phyloP scores from a whole-genome alignment of 2,113 vertebrate genomes.

The Malurus elegans region DNA sequence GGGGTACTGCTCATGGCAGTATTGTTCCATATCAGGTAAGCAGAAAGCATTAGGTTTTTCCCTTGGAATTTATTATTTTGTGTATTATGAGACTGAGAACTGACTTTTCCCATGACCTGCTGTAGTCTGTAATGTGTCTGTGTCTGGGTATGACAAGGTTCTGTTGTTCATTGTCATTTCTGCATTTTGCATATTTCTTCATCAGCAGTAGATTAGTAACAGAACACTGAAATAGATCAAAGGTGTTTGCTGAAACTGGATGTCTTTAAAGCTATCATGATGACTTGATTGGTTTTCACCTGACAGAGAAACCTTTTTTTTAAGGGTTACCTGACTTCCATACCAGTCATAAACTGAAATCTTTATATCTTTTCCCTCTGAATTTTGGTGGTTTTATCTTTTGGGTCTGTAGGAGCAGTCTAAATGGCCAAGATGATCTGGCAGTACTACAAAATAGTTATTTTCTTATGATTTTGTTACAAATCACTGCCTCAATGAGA shows the following conservation, averaged over 20 bases:
- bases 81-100: background rate
- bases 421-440: background rate
- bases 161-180: slow-evolving; percentile 53
- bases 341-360: background rate
- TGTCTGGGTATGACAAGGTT: slow-evolving; percentile 26
- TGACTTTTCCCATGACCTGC: background rate
- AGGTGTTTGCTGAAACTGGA: slow-evolving; percentile 55
- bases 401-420: background rate
- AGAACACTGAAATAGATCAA: slow-evolving; percentile 62
- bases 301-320: background rate
- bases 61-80: background rate
- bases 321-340: background rate
- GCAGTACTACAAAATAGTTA: background rate
- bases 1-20: slow-evolving; percentile 86
- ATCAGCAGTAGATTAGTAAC: slow-evolving; percentile 53
- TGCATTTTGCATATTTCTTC: slow-evolving; percentile 40
- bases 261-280: slow-evolving; percentile 21
- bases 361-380: background rate
- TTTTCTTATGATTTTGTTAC: background rate
- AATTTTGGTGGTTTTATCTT: background rate
- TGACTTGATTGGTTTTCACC: slow-evolving; percentile 1
- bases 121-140: background rate
- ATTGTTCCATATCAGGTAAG: slow-evolving; percentile 89
- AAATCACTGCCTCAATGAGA: background rate
- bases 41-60: background rate